Evolutionary conservation across 2,113 vertebrate genomes (phyloP).

Genomic region (Dicentrarchus labrax): DNA sequence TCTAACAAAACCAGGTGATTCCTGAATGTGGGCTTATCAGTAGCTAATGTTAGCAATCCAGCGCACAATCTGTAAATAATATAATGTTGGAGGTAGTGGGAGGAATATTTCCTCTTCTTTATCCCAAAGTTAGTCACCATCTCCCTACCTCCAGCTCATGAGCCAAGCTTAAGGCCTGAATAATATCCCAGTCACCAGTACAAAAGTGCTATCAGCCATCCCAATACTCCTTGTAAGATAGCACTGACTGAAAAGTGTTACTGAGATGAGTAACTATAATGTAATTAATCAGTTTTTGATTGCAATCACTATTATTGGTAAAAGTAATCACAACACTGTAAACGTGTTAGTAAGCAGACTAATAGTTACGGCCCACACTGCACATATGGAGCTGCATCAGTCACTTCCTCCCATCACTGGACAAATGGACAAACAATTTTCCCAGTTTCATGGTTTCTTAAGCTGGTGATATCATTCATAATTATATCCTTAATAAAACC

Average conservation of each 20-base stretch:
- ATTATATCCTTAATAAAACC: slow-evolving; percentile 52
- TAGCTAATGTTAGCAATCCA: no score
- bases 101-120: no score
- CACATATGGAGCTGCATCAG: background rate
- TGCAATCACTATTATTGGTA: background rate
- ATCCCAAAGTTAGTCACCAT: background rate
- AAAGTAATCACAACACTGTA: background rate
- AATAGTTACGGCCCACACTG: background rate
- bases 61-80: no score
- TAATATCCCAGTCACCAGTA: background rate
- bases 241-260: background rate
- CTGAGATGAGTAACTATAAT: background rate
- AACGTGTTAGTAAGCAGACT: background rate
- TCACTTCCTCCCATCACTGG: background rate
- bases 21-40: no score
- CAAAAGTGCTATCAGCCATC: background rate
- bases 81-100: no score
- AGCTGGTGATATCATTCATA: slow-evolving; percentile 34
- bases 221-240: background rate
- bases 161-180: background rate
- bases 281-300: background rate
- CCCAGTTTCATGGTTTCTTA: slow-evolving; percentile 1
- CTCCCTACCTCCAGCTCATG: background rate
- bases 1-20: no score
- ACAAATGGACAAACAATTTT: background rate